Evolutionary conservation across 2,113 vertebrate species (phyloP).

Genomic region (Nematolebias whitei): DNA sequence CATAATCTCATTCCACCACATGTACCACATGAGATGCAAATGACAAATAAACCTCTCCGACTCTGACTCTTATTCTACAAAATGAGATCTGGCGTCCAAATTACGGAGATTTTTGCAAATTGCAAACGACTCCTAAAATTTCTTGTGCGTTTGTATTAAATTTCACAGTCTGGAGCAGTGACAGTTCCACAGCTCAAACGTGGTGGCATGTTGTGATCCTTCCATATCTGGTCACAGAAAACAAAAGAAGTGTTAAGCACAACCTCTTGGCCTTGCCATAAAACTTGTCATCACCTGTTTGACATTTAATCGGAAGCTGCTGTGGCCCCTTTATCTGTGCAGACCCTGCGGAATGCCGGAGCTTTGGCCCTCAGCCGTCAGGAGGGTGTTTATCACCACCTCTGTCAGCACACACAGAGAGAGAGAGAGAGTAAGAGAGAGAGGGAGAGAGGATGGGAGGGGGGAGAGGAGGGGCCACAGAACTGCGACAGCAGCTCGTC

Average conservation of each 20-base stretch:
- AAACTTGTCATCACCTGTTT: slow-evolving; percentile 20
- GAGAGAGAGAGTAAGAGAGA: background rate
- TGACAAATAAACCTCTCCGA: too few relatives aligned
- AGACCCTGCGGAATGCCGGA: slow-evolving; percentile 29
- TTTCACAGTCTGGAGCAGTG: background rate
- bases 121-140: too few relatives aligned
- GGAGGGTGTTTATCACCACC: slow-evolving; percentile 54
- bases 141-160: too few relatives aligned
- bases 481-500: slow-evolving; percentile 71
- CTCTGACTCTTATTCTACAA: too few relatives aligned
- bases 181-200: too few relatives aligned
- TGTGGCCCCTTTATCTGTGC: slow-evolving; percentile 36
- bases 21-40: too few relatives aligned
- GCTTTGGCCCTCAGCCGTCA: slow-evolving; percentile 35
- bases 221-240: background rate
- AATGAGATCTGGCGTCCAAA: too few relatives aligned
- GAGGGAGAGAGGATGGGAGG: slow-evolving; percentile 16
- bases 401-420: slow-evolving; percentile 37
- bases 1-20: too few relatives aligned
- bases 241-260: background rate
- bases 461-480: slow-evolving; percentile 17
- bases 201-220: background rate
- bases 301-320: slow-evolving; percentile 38
- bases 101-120: too few relatives aligned
- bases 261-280: slow-evolving; percentile 23